These are phyloP conservation scores for Oreochromis aureus DNA, from an alignment of 2,113 vertebrate genomes.

Conservation along the genomic window DNA sequence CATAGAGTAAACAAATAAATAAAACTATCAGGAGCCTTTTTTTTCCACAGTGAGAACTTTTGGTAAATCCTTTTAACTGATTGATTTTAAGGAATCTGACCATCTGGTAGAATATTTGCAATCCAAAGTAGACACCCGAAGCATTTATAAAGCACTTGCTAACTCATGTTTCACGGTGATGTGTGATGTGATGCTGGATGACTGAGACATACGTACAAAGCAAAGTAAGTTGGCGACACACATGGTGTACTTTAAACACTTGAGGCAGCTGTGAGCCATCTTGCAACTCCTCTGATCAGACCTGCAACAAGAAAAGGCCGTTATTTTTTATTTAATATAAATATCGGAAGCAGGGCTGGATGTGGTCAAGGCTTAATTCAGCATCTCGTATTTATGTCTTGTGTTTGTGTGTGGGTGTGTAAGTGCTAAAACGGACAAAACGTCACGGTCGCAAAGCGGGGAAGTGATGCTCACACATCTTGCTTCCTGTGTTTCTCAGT, in stretches of 20 bases:
- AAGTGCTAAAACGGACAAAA: not conserved
- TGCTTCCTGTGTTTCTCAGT: slow-evolving; percentile 27
- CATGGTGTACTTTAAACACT: slow-evolving; percentile 76
- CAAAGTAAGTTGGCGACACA: slow-evolving; percentile 75
- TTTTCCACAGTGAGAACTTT: not conserved
- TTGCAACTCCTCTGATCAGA: not conserved
- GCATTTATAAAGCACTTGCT: not conserved
- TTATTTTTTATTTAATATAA: not conserved
- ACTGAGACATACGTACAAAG: slow-evolving; percentile 68
- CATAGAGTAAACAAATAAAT: not conserved
- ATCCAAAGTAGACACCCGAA: not conserved
- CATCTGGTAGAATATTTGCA: not conserved
- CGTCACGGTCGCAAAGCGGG: not conserved
- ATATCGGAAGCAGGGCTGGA: not conserved
- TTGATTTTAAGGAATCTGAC: not conserved
- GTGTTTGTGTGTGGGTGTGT: not conserved
- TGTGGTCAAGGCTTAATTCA: not conserved
- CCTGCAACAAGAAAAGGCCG: slow-evolving; percentile 19
- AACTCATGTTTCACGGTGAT: not conserved
- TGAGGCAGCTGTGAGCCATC: slow-evolving; percentile 73
- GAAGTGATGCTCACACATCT: not conserved
- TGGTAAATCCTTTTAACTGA: not conserved
- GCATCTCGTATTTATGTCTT: not conserved
- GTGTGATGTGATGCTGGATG: not conserved
- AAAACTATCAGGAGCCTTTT: not conserved